Evolutionary conservation across 64 coral and sea anemone genomes (phyloP), one percentile per base, ranked within the genome.

Genomic region (Porites australiensis): DNA sequence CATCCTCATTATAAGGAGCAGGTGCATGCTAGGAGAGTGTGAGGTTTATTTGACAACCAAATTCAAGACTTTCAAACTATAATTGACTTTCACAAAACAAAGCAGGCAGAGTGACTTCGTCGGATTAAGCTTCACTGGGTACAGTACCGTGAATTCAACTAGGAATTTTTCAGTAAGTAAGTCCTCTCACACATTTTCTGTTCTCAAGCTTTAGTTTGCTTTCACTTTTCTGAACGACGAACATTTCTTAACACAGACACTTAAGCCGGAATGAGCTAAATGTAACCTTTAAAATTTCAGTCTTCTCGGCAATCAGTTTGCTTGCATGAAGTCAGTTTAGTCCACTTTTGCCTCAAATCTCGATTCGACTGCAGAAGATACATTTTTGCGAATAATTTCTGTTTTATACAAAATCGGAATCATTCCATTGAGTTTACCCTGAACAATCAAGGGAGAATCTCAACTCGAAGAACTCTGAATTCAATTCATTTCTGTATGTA

Each of bases 71-170:
- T 64, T 2, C 37, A 82, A 47, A 82, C 44, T 48, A 18, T 68
- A 69, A 84, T 69, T 84, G 81, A 84, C 81, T 84, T 69, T 44
- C n/a, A 8, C 18, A 19, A 63, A 84, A 84, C 63, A 12, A 83
- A 18, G 37, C 18, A 8, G 16, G 18, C 22, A 37, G 27, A 37
- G 27, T 37, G 27, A 22, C 8, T 50, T 68, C 63, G 19, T 22
- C 58, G 7, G 77, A 13, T 74, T 15, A 7, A 5, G 11, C 23
- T 20, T 9, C 52, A 13, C 50, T 21, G 19, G 10, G 13, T 51
- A 79, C 45, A 53, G 0, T 8, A 51, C 27, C 27, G 47, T 50
- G 9, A 73, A 73, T 73, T 15, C 47, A 50, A 37, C 27, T 2
- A 5, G 11, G 27, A 27, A 73, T 73, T 50, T 50, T 14, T 20